A percentile compares a stretch with the other conserved stretches of the same genome.
phyloP scores from a whole-genome alignment of 2,797 vertebrate species.

The Enteromius thamalakanensis region DNA sequence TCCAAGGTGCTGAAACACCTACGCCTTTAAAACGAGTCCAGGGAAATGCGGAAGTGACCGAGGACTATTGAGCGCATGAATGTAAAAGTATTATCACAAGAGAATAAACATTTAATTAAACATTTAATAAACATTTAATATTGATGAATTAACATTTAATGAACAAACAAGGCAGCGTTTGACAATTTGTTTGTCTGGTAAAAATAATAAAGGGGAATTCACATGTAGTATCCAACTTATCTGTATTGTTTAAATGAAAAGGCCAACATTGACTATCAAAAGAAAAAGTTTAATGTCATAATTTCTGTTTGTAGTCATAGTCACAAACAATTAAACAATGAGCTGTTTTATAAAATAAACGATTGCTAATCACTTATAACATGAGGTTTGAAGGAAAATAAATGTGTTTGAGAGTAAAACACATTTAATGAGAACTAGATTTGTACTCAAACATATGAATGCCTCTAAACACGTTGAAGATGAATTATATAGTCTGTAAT shows the following conservation, averaged over 20 bases:
- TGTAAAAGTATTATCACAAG: neutral
- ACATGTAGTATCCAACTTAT: neutral
- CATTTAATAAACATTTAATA: no score
- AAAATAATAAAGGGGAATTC: neutral
- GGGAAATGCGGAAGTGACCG: slow-evolving; percentile 37
- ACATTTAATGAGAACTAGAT: neutral
- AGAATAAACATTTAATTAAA: neutral
- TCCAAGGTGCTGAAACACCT: slow-evolving; percentile 71
- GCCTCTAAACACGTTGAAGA: neutral
- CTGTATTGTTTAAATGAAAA: neutral
- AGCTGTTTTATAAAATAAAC: neutral
- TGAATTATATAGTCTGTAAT: neutral
- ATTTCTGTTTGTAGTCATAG: neutral
- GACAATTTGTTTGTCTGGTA: neutral
- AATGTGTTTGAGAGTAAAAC: no score
- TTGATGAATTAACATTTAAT: neutral
- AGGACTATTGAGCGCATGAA: slow-evolving; percentile 16
- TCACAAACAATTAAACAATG: neutral
- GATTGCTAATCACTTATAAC: neutral
- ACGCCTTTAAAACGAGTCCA: slow-evolving; percentile 20
- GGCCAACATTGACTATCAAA: neutral
- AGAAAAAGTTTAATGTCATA: neutral
- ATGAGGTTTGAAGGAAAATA: no score
- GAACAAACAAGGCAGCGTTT: slow-evolving; percentile 27
- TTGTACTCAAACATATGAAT: neutral